Evolutionary conservation across 2,888 invertebrate genomes (phyloP), one percentile per base, ranked within the genome.

Genomic region (Keiferia lycopersicella): DNA sequence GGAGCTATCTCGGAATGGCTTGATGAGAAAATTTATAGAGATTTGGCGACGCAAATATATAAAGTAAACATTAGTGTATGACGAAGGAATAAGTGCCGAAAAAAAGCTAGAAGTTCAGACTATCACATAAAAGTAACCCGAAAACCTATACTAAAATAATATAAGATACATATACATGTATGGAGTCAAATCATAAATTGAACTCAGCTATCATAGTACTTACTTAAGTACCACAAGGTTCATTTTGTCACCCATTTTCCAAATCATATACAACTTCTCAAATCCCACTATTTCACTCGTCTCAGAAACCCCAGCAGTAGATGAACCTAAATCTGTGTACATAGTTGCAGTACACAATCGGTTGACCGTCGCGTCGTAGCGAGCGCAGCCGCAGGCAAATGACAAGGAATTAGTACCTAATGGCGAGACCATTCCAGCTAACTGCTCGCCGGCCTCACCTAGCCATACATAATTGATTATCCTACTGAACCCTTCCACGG

Each of bases 351-450:
- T 71, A 77, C 72, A 80, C 73, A 81, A 79, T 83, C 77, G 79
- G 83, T 81, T 83, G 87, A 83, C 84, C 85, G 81, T 81, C 79
- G 81, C 85, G 81, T 81, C 79, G 81, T 77, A 70, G 71, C 71
- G 70, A 69, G 75, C 71, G 74, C 77, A 73, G 84, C 88, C 89
- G 83, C 90, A 90, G 84, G 88, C 90, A 91, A 91, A 92, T 89
- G 89, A 87, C 88, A 83, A 85, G 86, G 88, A 89, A 90, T 92
- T 91, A 91, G 88, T 83, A 76, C 74, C 82, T 91, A 92, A 92
- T 91, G 88, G 91, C 83, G 90, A 82, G 86, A 84, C 88, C 88
- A 91, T 92, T 91, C 83, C 82, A 73, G 73, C 83, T 88, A 90
- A 91, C 87, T 83, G 87, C 86, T 75, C 79, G 76, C 84, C 83